Evolutionary conservation across 1,140 invertebrate genomes (phyloP).

Genomic region (Caenorhabditis brenneri): DNA sequence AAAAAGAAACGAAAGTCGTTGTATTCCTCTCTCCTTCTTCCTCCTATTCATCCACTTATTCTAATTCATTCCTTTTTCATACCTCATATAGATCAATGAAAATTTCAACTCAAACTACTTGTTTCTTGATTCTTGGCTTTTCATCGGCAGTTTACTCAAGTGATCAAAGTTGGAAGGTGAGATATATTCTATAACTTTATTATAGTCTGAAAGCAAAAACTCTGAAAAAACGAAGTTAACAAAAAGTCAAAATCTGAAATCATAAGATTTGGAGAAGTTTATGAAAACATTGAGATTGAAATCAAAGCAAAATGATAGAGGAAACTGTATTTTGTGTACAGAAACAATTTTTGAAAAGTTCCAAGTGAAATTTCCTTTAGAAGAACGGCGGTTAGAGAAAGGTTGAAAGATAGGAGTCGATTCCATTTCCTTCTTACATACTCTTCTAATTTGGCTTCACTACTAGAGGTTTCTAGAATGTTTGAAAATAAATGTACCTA

Average conservation of each 20-base stretch:
- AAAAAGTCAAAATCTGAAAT: no score
- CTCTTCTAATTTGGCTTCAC: no score
- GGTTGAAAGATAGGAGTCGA: no score
- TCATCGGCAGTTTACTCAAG: slow-evolving; percentile 1
- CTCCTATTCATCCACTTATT: neutral
- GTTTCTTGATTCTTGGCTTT: slow-evolving; percentile 21
- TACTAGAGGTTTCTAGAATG: no score
- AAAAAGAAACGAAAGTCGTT: neutral
- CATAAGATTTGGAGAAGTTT: neutral
- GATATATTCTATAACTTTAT: neutral
- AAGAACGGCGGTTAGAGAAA: no score
- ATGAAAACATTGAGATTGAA: neutral
- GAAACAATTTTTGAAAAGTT: no score
- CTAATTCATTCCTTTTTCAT: neutral
- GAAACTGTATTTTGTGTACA: no score
- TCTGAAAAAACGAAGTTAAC: no score
- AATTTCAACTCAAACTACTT: neutral
- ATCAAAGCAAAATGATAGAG: neutral
- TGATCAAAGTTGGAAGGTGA: slow-evolving; percentile 14
- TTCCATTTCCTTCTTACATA: no score
- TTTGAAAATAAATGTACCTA: no score
- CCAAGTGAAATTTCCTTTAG: no score
- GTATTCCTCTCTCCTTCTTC: neutral
- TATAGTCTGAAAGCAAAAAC: no score
- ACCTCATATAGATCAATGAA: slow-evolving; percentile 1